Base-by-base conservation (phyloP, 1,140 invertebrate species). In the Matsumurasca onukii region DNA sequence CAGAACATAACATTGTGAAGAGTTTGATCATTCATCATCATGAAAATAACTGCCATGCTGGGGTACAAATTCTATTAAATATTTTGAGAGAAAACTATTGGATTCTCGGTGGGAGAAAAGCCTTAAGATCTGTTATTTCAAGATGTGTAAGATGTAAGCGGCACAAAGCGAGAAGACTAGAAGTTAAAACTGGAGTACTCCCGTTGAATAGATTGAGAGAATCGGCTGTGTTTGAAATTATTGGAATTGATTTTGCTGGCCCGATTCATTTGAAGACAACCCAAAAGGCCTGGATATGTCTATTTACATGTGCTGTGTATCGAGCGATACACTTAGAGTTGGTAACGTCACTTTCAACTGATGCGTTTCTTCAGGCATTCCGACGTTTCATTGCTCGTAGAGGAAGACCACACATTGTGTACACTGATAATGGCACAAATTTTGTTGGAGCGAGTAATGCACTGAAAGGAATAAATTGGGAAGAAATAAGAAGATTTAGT, bases 371-470 rank as follows among this genome's bases (percentile, higher is more conserved):
- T 0, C 49, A 71, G 29, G 73, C 68, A 3, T 70, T 78, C 5
- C 29, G 76, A n/a, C 45, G 77, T 45, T 80, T 80, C 66, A 69
- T 78, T 15, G 72, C 71, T n/a, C 57, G 74, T 59, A 68, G 75
- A 69, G 76, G 77, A 34, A 66, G 75, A 68, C 78, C 77, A 1
- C 49, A 48, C 1, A 73, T 73, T 0, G 76, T 83, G 12, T 81
- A 76, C 55, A 78, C 73, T 48, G 78, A 82, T 66, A 81, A 82
- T 66, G 80, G 76, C 0, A 77, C 72, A 5, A 80, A 78, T 70
- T 80, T 80, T 64, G 64, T 57, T 13, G 73, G 75, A 2, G 61
- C 72, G 25, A 62, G 69, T 51, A 79, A 78, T 65, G 39, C 66
- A 39, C 74, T 78, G 5, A 63, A n/a, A 49, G 67, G 65, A 39